These are phyloP conservation scores for Cherax quadricarinatus DNA, from an alignment of 1,140 invertebrate genomes.

Conservation along the genomic window DNA sequence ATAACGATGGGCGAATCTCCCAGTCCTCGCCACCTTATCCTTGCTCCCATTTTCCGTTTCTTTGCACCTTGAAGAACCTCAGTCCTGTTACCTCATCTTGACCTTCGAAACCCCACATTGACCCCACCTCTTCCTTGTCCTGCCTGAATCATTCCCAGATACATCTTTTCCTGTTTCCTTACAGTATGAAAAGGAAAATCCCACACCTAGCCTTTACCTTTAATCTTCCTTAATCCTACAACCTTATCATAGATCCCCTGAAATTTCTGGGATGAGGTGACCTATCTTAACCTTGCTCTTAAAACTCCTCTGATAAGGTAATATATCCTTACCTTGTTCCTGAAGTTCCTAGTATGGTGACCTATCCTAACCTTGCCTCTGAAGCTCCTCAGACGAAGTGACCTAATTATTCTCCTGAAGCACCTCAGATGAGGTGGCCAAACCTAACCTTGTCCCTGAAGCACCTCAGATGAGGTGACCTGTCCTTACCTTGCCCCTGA, in stretches of 20 bases:
- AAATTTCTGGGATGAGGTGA: too few relatives aligned
- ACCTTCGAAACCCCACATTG: background rate
- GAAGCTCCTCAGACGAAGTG: background rate
- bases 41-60: background rate
- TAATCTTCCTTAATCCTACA: background rate
- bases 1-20: conserved; percentile 46
- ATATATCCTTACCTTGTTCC: background rate
- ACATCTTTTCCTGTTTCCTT: too few relatives aligned
- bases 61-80: background rate
- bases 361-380: background rate
- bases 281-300: background rate
- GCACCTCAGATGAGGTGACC: too few relatives aligned
- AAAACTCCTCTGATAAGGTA: background rate
- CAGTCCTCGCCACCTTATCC: background rate
- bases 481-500: too few relatives aligned
- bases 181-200: background rate
- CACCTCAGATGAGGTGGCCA: too few relatives aligned
- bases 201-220: background rate
- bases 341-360: background rate
- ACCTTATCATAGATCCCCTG: too few relatives aligned
- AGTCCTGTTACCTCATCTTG: background rate
- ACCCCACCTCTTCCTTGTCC: background rate
- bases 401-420: background rate
- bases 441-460: background rate
- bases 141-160: background rate